Evolutionary conservation across 2,113 vertebrate species (phyloP), one percentile per base, ranked within the genome.

Genomic region (Aspidoscelis tigris): DNA sequence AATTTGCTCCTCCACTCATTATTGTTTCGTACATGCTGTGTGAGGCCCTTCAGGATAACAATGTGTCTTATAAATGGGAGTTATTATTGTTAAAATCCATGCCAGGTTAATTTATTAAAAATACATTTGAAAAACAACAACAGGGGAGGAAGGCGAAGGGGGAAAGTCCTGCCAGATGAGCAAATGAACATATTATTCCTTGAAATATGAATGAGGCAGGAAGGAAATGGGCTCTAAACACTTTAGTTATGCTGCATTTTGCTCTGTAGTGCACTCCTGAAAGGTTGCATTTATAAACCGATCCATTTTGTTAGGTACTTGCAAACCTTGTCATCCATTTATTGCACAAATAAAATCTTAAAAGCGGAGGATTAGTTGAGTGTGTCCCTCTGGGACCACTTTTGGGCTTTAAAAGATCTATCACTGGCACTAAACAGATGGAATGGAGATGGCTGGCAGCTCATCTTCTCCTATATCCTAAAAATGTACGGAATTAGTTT

Each of bases 241-340:
- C 87, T 2, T n/a, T 16, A 61, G 72, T 33, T 64, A 68, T 88
- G 85, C 39, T 87, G 84, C 87, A 64, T 87, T 91, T 91, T 90
- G 82, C 84, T 92, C 87, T 47, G 80, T 21, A 87, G 86, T 0
- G 71, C 78, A 90, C 85, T 71, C 82, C 90, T 90, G 88, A 94
- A 93, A 92, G 91, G 85, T 91, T 93, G 91, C 90, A 89, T 93
- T 93, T 93, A 87, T 89, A 94, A 94, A 90, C 86, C 88, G 88
- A 89, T 94, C 91, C 87, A 81, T 78, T 93, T 88, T 78, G 77
- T 86, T 92, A 88, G 84, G 81, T 87, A 88, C 86, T 93, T 22
- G 61, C 86, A 91, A 91, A 73, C 86, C 86, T 92, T 89, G 89
- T 91, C 92, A 92, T 90, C 91, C 86, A 88, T 81, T 93, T 92